phyloP scores from a whole-genome alignment of 2,113 vertebrate species.

The Coturnix japonica region DNA sequence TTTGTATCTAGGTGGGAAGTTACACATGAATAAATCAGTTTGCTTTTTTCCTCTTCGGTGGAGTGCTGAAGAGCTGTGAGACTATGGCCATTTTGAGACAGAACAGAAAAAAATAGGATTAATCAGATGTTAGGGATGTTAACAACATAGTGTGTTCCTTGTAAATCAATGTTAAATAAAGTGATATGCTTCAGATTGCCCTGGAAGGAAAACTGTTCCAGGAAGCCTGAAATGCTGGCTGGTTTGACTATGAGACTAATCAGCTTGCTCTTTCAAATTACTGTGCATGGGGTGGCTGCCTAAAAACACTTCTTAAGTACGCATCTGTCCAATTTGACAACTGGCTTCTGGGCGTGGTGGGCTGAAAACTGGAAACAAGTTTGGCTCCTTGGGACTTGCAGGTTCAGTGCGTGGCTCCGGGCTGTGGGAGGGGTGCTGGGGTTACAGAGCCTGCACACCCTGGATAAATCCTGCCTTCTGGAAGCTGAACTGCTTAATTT shows the following conservation, averaged over 20 bases:
- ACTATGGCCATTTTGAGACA: neutral
- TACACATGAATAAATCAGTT: neutral
- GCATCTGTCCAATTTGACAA: neutral
- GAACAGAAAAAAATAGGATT: neutral
- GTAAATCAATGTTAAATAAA: slow-evolving; percentile 9
- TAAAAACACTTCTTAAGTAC: neutral
- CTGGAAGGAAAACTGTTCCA: slow-evolving; percentile 19
- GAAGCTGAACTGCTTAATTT: neutral
- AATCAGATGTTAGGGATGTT: neutral
- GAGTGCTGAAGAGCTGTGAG: neutral
- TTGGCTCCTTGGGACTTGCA: neutral
- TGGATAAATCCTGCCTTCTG: neutral
- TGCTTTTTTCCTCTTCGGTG: neutral
- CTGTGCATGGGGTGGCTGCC: neutral
- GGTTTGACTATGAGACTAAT: slow-evolving; percentile 20
- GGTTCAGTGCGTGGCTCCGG: neutral
- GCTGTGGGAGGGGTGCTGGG: neutral
- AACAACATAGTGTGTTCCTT: neutral
- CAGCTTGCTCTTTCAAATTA: slow-evolving; percentile 24
- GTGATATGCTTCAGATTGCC: neutral
- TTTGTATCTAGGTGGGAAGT: neutral
- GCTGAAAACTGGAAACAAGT: neutral
- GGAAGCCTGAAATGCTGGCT: neutral
- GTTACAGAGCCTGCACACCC: neutral
- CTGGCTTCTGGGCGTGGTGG: neutral